Percentiles rank a stretch among this genome's conserved stretches.
These are phyloP conservation scores for Mallotus villosus DNA, from an alignment of 2,797 vertebrate genomes.

Conservation along the genomic window DNA sequence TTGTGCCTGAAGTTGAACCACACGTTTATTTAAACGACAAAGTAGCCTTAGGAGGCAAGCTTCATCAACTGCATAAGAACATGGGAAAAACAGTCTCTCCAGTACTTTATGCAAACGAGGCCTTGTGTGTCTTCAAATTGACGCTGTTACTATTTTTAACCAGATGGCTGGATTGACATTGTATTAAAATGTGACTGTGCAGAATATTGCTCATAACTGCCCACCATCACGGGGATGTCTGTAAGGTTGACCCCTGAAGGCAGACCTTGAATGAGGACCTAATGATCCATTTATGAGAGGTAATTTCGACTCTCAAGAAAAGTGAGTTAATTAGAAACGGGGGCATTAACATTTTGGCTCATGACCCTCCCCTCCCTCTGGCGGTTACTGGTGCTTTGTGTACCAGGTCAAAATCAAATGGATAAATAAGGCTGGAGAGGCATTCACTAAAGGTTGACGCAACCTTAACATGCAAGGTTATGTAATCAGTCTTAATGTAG, in stretches of 20 bases:
- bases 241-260: conserved; percentile 54
- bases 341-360: conserved; percentile 55
- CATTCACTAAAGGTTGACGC: conserved; percentile 71
- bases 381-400: conserved; percentile 44
- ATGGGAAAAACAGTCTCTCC: too few relatives aligned
- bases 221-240: conserved; percentile 51
- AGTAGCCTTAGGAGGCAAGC: too few relatives aligned
- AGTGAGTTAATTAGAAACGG: conserved; percentile 60
- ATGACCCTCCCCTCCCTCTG: conserved; percentile 43
- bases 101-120: neutral
- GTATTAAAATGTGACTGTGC: conserved; percentile 24
- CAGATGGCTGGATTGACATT: neutral
- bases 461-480: conserved; percentile 65
- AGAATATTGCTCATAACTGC: conserved; percentile 36
- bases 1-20: too few relatives aligned
- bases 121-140: neutral
- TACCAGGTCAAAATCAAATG: conserved; percentile 36
- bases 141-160: neutral
- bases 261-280: conserved; percentile 56
- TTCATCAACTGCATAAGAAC: too few relatives aligned
- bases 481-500: conserved; percentile 71
- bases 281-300: conserved; percentile 69
- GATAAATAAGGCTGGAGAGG: conserved; percentile 28
- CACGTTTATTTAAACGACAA: too few relatives aligned
- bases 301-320: conserved; percentile 64